A percentile compares a stretch with the other conserved stretches of the same genome.
phyloP scores from a whole-genome alignment of 2,113 vertebrate genomes.

The Macrotus californicus region DNA sequence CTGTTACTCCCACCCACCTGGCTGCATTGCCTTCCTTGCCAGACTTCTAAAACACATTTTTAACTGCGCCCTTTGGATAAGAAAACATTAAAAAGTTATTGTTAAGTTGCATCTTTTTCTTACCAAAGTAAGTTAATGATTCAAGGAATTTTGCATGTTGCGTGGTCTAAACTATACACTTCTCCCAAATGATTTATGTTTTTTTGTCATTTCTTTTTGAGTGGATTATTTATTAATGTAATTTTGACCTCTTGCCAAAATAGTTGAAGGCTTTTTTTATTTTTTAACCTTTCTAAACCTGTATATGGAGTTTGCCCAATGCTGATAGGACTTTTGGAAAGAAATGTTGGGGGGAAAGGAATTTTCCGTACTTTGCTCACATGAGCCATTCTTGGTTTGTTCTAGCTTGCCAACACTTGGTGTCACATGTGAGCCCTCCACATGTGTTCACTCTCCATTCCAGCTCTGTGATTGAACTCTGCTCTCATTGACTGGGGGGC shows the following conservation, averaged over 20 bases:
- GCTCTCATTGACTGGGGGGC: constrained; percentile 63
- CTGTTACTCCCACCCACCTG: background rate
- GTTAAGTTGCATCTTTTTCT: background rate
- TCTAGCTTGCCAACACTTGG: constrained; percentile 57
- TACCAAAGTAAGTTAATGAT: constrained; percentile 13
- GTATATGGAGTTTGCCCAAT: background rate
- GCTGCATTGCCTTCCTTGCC: background rate
- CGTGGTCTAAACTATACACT: background rate
- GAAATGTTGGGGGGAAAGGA: background rate
- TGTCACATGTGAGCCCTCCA: constrained; percentile 58
- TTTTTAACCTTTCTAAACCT: background rate
- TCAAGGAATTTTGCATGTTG: background rate
- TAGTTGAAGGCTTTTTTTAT: background rate
- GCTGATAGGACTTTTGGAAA: constrained; percentile 25
- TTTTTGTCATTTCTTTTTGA: constrained; percentile 55
- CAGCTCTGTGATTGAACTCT: constrained; percentile 65
- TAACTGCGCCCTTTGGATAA: constrained; percentile 8
- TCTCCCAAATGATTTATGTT: background rate
- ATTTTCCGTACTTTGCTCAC: constrained; percentile 54
- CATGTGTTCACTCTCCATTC: constrained; percentile 55
- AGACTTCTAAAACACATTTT: background rate
- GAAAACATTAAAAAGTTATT: background rate
- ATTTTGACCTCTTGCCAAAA: constrained; percentile 15
- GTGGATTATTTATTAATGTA: constrained; percentile 31
- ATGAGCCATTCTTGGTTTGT: constrained; percentile 58